phyloP scores from a whole-genome alignment of 2,797 vertebrate genomes.

The Onychomys leucogaster region DNA sequence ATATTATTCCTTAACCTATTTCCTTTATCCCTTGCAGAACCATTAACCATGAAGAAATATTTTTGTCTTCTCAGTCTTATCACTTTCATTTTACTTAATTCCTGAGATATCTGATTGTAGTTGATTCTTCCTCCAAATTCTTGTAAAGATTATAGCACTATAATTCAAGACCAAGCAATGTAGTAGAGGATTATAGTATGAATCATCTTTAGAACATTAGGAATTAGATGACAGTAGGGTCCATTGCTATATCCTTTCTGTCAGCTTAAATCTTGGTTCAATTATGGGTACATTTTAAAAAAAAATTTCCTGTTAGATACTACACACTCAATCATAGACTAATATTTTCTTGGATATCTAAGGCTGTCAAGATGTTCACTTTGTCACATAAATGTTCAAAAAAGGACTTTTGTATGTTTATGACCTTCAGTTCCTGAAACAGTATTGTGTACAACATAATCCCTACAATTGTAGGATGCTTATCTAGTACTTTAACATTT shows the following conservation, averaged over 20 bases:
- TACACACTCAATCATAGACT: conserved; percentile 6
- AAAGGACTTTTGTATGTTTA: no score
- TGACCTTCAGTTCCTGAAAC: no score
- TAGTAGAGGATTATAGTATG: not conserved
- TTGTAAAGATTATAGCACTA: not conserved
- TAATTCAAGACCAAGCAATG: not conserved
- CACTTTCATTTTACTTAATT: not conserved
- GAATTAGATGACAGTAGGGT: not conserved
- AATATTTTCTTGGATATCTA: conserved; percentile 18
- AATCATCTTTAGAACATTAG: not conserved
- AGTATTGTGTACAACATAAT: no score
- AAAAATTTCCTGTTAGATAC: not conserved
- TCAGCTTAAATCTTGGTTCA: not conserved
- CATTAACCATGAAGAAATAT: not conserved
- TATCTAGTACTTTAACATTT: no score
- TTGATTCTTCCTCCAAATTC: not conserved
- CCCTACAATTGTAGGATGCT: no score
- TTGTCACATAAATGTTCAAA: no score
- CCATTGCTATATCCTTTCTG: not conserved
- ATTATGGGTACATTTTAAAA: not conserved
- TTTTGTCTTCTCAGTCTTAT: conserved; percentile 5
- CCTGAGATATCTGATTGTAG: not conserved
- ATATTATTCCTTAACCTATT: not conserved
- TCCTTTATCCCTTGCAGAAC: not conserved
- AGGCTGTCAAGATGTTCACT: not conserved